Conservation (phyloP, 2,888 invertebrate species). For the Drosophila rubida region DNA sequence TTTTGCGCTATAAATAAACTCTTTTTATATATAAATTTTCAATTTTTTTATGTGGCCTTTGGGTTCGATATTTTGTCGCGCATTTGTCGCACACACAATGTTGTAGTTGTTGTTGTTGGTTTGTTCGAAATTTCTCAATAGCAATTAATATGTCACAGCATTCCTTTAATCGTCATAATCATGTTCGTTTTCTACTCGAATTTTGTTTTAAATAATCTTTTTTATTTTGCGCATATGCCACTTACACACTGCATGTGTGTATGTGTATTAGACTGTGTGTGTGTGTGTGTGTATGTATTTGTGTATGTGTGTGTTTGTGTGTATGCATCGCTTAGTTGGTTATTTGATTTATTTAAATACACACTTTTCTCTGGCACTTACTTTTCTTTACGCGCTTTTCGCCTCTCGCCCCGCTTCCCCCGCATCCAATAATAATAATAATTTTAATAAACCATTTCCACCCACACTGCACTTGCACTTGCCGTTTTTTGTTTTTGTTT, state of each 20-base stretch:
- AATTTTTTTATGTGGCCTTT: constrained; percentile 28
- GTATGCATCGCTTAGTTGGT: constrained; percentile 78
- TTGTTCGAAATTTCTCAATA: constrained; percentile 58
- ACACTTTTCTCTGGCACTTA: constrained; percentile 77
- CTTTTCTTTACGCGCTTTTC: constrained; percentile 80
- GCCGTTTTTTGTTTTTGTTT: constrained; percentile 65
- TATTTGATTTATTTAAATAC: constrained; percentile 79
- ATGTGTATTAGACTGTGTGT: constrained; percentile 1
- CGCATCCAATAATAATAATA: constrained; percentile 35
- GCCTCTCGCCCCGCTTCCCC: constrained; percentile 56
- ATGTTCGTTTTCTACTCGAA: constrained; percentile 7
- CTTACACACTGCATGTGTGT: constrained; percentile 45
- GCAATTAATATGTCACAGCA: constrained; percentile 61
- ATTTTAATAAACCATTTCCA: constrained; percentile 75
- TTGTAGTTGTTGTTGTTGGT: constrained; percentile 17
- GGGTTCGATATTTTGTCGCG: constrained; percentile 69
- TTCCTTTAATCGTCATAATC: constrained; percentile 37
- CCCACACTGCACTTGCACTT: constrained; percentile 80
- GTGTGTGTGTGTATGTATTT: constrained; percentile 1
- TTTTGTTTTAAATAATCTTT: constrained; percentile 26
- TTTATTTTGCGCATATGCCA: constrained; percentile 64
- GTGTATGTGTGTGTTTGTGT: constrained; percentile 48
- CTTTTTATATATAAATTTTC: constrained; percentile 32
- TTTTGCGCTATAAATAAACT: constrained; percentile 69
- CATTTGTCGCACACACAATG: constrained; percentile 53